A percentile compares a stretch with the other conserved stretches of the same genome.
Conservation (phyloP, 92 coral and sea anemone species). For the Siderastrea radians region DNA sequence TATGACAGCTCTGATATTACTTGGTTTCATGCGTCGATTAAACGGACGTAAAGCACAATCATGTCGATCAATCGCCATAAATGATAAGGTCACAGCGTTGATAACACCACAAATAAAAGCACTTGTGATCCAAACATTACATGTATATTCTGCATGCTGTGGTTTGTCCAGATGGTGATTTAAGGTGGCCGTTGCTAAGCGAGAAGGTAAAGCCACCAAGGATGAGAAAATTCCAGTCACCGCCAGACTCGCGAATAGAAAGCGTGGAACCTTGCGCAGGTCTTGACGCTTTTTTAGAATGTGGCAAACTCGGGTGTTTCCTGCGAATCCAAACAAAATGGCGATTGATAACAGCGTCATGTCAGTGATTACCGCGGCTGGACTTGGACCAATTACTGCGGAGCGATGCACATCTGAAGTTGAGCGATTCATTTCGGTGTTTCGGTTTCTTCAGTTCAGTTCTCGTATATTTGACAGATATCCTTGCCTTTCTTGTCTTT, state of each 20-base stretch:
- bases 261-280: neutral
- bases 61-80: slow-evolving; percentile 23
- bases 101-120: neutral
- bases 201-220: neutral
- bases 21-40: neutral
- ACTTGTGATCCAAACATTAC: neutral
- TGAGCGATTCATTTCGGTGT: neutral
- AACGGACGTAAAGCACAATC: slow-evolving; percentile 20
- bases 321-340: neutral
- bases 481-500: no score
- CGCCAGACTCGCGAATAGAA: neutral
- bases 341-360: neutral
- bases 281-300: neutral
- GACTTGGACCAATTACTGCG: neutral
- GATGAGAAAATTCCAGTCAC: neutral
- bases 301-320: neutral
- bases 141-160: neutral
- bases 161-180: no score
- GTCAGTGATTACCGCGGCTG: neutral
- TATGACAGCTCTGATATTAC: neutral
- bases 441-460: no score
- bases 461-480: no score
- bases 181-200: neutral
- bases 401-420: neutral
- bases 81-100: neutral